A percentile compares a stretch with the other conserved stretches of the same genome.
Evolutionary conservation across 1,140 invertebrate genomes (phyloP).

Genomic region (Solen grandis): DNA sequence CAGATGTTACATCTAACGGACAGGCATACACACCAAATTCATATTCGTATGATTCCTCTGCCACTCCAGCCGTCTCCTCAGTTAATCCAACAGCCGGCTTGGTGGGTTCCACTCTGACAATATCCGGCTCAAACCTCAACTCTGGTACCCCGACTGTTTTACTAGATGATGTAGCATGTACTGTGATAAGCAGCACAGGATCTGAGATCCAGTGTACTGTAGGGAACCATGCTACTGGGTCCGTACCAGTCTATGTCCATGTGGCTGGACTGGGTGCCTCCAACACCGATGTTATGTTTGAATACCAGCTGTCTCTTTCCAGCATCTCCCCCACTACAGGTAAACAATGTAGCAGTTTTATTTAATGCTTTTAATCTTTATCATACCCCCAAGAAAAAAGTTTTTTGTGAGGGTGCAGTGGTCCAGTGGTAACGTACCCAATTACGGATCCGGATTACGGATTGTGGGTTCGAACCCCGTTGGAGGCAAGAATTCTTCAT

Average conservation of each 20-base stretch:
- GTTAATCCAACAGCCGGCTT: conserved; percentile 55
- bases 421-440: too few species aligned
- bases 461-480: too few species aligned
- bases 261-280: conserved; percentile 50
- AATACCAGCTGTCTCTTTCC: conserved; percentile 56
- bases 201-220: conserved; percentile 59
- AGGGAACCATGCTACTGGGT: conserved; percentile 59
- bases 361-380: too few species aligned
- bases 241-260: conserved; percentile 54
- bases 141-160: conserved; percentile 26
- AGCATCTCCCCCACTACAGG: conserved; percentile 61
- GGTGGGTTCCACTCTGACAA: conserved; percentile 52
- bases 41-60: conserved; percentile 19
- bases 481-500: too few species aligned
- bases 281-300: conserved; percentile 61
- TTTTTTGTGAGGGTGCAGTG: too few species aligned
- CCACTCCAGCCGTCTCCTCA: conserved; percentile 62
- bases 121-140: conserved; percentile 58
- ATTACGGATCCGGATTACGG: too few species aligned
- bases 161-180: conserved; percentile 56
- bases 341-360: too few species aligned
- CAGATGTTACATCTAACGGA: conserved; percentile 60
- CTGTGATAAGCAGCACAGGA: conserved; percentile 37
- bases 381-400: too few species aligned
- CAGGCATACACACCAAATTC: conserved; percentile 34